Evolutionary conservation across 1,140 invertebrate species (phyloP), one percentile per base, ranked within the genome.

Genomic region (Trichonephila inaurata): DNA sequence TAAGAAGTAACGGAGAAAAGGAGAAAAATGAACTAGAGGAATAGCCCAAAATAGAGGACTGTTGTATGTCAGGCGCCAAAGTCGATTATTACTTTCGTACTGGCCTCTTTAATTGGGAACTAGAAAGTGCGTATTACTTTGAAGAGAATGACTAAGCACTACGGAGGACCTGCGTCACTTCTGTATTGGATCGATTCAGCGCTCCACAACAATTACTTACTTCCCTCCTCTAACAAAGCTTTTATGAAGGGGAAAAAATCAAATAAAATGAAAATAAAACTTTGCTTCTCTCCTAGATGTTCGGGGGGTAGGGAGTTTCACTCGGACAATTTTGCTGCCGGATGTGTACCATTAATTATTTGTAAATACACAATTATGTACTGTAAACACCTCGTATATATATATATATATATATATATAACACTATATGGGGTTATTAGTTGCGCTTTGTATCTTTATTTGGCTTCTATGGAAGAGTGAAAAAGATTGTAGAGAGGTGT

Each of bases 111-210:
- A 91, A 91, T 91, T 91, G 72, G 72, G 66, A 60, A 91, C 51
- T 81, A 51, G 51, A 58, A 91, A 91, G 89, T 91, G 89, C 89
- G 89, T 82, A 91, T 91, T 91, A 91, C 89, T 91, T 91, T 82
- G 89, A 82, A 91, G 89, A 91, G 89, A 91, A 91, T 91, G 89
- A 91, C 89, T 91, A 82, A 81, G 89, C 88, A 89, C 69, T 66
- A 85, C 44, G 21, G 83, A 40, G 66, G 40, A 61, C 60, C 83
- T 61, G 83, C 83, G 83, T 81, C 89, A 91, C 89, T 82, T 91
- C 58, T 28, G 10, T 62, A 91, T 81, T 82, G 87, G 66, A 69
- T 72, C 64, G 72, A 77, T 61, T 24, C 28, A 21, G 24, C 33
- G 87, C 87, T 87, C 85, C 85, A 82, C 89, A 91, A 82, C 89